Percentiles rank a stretch among this genome's conserved stretches.
Conservation (phyloP, 2,888 invertebrate genomes). For the Hedychridium roseum region DNA sequence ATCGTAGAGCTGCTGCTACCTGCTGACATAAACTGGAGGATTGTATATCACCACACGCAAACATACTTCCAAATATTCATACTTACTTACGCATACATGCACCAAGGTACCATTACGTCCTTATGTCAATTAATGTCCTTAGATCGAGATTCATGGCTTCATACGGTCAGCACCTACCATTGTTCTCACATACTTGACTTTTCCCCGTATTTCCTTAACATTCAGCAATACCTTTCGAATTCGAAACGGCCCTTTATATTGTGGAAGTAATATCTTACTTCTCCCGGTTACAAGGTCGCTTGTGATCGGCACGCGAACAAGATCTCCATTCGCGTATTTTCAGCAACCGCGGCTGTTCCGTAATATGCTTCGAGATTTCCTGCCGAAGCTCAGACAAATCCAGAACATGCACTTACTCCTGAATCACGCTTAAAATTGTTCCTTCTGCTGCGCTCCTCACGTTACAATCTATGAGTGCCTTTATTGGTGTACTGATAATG, state of each 20-base stretch:
- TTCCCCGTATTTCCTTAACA: slow-evolving; percentile 1
- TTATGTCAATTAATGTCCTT: no score
- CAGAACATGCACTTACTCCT: neutral
- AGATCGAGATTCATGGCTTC: slow-evolving; percentile 3
- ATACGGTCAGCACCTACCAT: slow-evolving; percentile 1
- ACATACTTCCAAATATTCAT: no score
- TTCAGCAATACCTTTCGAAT: neutral
- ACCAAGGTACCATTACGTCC: no score
- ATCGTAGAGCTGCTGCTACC: no score
- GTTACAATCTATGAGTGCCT: slow-evolving; percentile 2
- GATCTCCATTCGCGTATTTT: neutral
- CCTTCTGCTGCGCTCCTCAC: neutral
- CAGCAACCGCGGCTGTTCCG: neutral
- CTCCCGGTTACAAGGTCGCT: neutral
- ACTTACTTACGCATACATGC: no score
- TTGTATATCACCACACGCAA: no score
- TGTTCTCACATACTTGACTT: neutral
- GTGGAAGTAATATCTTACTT: neutral
- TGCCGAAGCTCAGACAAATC: neutral
- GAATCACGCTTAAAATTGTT: neutral
- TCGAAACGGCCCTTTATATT: slow-evolving; percentile 7
- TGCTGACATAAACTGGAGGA: no score
- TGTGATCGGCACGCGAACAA: neutral
- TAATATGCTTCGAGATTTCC: neutral
- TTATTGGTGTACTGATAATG: slow-evolving; percentile 5